phyloP scores from a whole-genome alignment of 2,888 invertebrate species.

The Standfussiana lucernea region DNA sequence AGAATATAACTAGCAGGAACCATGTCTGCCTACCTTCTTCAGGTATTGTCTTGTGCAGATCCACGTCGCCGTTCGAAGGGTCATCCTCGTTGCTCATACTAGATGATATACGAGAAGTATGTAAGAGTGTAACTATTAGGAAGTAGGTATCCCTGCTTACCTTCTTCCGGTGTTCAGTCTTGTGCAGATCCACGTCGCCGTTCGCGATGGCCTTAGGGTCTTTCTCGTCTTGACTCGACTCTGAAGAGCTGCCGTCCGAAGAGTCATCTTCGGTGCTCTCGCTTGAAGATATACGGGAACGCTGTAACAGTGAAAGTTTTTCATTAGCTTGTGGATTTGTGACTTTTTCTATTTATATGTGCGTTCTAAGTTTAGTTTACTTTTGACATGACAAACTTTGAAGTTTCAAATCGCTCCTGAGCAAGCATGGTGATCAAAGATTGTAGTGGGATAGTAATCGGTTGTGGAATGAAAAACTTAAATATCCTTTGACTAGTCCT shows the following conservation, averaged over 20 bases:
- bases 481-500: no score
- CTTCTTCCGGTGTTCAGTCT: constrained; percentile 87
- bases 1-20: no score
- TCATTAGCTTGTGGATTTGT: not conserved
- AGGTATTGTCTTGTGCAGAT: no score
- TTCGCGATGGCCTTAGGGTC: constrained; percentile 79
- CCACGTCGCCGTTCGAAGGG: no score
- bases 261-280: constrained; percentile 84
- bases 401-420: not conserved
- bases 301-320: constrained; percentile 69
- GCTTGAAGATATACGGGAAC: constrained; percentile 84
- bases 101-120: no score
- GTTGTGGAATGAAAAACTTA: no score
- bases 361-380: not conserved
- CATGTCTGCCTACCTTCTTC: no score
- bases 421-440: not conserved
- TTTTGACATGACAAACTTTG: not conserved
- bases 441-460: no score
- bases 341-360: not conserved
- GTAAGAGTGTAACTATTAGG: not conserved
- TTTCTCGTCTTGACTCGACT: constrained; percentile 83
- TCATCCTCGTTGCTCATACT: no score
- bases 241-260: constrained; percentile 83
- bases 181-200: constrained; percentile 80
- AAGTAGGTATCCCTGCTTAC: constrained; percentile 67